phyloP scores from a whole-genome alignment of 2,888 invertebrate genomes.

The Dolichopus griseipennis region DNA sequence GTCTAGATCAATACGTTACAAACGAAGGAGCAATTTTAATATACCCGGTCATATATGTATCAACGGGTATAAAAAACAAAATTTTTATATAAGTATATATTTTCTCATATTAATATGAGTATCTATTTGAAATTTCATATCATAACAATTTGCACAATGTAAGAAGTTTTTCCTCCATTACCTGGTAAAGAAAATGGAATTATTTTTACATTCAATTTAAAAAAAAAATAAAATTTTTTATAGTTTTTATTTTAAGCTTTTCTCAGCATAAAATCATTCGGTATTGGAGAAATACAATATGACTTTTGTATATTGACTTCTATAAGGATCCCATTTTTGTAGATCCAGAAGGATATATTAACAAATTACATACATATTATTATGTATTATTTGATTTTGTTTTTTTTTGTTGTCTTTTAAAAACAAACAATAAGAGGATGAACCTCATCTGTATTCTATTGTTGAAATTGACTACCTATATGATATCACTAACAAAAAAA shows the following conservation, averaged over 20 bases:
- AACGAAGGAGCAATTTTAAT: no score
- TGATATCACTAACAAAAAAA: slow-evolving; percentile 9
- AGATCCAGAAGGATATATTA: no score
- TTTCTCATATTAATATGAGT: neutral
- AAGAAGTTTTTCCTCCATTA: neutral
- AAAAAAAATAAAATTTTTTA: no score
- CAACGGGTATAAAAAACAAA: no score
- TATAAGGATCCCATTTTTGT: neutral
- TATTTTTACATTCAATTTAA: neutral
- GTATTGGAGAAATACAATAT: neutral
- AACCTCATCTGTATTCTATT: slow-evolving; percentile 18
- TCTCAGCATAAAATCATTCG: neutral
- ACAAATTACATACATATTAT: no score
- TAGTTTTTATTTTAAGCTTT: neutral
- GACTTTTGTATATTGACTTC: neutral
- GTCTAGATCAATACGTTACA: no score
- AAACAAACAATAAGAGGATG: neutral
- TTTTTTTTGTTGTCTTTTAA: no score
- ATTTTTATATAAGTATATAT: no score
- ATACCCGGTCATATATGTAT: no score
- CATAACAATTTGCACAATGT: slow-evolving; percentile 5
- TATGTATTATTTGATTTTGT: neutral
- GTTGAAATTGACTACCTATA: slow-evolving; percentile 16
- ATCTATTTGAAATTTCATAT: neutral
- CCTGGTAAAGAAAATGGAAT: neutral